phyloP scores from a whole-genome alignment of 2,797 vertebrate genomes.

The Labroides dimidiatus region DNA sequence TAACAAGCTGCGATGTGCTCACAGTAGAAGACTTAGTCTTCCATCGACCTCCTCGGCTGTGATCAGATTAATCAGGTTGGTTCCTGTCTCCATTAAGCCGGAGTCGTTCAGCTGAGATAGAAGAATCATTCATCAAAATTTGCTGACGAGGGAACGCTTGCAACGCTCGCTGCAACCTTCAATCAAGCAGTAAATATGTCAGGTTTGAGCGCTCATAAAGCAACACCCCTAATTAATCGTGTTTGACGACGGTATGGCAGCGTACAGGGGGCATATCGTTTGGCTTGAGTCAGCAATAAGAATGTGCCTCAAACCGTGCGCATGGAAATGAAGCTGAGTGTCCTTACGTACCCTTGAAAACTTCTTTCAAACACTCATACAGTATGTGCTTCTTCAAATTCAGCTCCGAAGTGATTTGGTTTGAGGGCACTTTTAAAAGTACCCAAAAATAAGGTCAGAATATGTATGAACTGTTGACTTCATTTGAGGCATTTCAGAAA shows the following conservation, averaged over 20 bases:
- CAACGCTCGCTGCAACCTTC: constrained; percentile 58
- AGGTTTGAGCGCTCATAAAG: constrained; percentile 70
- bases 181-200: constrained; percentile 78
- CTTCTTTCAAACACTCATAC: neutral
- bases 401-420: too few relatives aligned
- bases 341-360: constrained; percentile 8
- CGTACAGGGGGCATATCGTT: constrained; percentile 26
- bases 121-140: constrained; percentile 48
- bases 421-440: too few relatives aligned
- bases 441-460: too few relatives aligned
- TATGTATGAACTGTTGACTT: too few relatives aligned
- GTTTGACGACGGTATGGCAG: constrained; percentile 36
- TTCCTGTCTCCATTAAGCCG: constrained; percentile 58
- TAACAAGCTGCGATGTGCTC: constrained; percentile 34
- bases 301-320: constrained; percentile 40
- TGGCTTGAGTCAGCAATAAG: constrained; percentile 37
- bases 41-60: neutral
- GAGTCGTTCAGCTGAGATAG: constrained; percentile 36
- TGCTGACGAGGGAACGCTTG: constrained; percentile 44
- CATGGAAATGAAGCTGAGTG: constrained; percentile 20
- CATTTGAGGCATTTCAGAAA: too few relatives aligned
- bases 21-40: constrained; percentile 28
- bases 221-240: constrained; percentile 57
- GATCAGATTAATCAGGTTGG: constrained; percentile 57
- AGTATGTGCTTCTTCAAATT: too few relatives aligned